Base-by-base conservation (phyloP, 2,888 invertebrate species). In the Yponomeuta evonymella region DNA sequence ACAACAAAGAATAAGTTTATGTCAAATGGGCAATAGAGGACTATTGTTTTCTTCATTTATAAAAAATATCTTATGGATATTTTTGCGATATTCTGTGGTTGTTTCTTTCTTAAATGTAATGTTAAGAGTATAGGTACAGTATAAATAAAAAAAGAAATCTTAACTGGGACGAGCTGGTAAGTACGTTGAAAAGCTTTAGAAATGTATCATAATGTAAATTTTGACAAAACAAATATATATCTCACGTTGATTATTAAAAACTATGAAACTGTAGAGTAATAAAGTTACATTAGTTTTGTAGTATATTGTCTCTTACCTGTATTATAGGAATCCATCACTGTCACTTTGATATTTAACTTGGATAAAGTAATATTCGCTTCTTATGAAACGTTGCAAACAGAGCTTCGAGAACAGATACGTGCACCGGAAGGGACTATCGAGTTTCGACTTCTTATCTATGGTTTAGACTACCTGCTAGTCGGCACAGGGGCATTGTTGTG, bases 301-400 rank as follows among this genome's bases (percentile, higher is more conserved):
- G n/a, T n/a, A 48, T 48, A 69, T 30, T 36, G 58, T 69, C 8
- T 58, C 69, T 69, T 69, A 69, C 69, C 69, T n/a, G n/a, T 10
- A 58, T 23, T 69, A 69, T 69, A 4, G 23, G 12, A 69, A 62
- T 69, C 69, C 69, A 69, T 69, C 69, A 69, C 69, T 30, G 23
- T 69, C 51, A 69, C 30, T 29, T 12, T 48, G 10, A 30, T 12
- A 69, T n/a, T 51, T 51, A 58, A 30, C 30, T 69, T 15, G 51
- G 4, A 3, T 62, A 69, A 58, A 33, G n/a, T n/a, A n/a, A n/a
- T n/a, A 69, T 51, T 58, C 51, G 10, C 8, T 36, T 29, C 51
- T 5, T 69, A 12, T 5, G 30, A 33, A 69, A 36, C 8, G 30
- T 58, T 30, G 58, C 6, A 58, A 58, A 15, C 11, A 30, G 30